Evolutionary conservation across 2,888 invertebrate species (phyloP).

Genomic region (Cordilura impudica): DNA sequence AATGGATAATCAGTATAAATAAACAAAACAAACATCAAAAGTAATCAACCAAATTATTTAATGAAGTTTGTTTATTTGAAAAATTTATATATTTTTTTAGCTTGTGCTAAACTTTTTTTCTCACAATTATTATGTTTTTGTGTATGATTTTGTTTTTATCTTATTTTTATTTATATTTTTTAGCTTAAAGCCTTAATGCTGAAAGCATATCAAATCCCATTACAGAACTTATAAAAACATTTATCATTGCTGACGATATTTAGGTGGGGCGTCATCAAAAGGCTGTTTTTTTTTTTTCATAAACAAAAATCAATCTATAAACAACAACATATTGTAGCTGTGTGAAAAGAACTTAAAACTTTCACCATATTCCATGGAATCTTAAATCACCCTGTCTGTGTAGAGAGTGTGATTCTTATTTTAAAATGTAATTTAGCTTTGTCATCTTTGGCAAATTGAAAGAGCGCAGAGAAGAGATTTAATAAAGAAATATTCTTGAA

Average conservation of each 20-base stretch:
- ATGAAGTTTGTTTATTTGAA: too few species aligned
- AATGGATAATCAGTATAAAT: background rate
- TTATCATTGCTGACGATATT: slow-evolving; percentile 11
- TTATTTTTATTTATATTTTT: slow-evolving; percentile 13
- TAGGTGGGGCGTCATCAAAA: slow-evolving; percentile 13
- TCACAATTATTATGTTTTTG: slow-evolving; percentile 10
- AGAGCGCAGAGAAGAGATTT: background rate
- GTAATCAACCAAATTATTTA: too few species aligned
- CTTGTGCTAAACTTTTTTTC: slow-evolving; percentile 5
- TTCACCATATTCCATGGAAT: slow-evolving; percentile 54
- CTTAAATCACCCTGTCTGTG: slow-evolving; percentile 41
- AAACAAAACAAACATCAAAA: too few species aligned
- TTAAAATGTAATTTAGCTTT: slow-evolving; percentile 32
- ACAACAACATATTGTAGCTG: slow-evolving; percentile 3
- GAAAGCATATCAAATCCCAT: slow-evolving; percentile 9
- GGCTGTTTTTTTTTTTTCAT: background rate
- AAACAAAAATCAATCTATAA: background rate
- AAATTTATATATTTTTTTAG: too few species aligned
- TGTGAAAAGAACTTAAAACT: slow-evolving; percentile 37
- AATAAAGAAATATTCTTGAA: slow-evolving; percentile 38
- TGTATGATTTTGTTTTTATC: too few species aligned
- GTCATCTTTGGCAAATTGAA: slow-evolving; percentile 36
- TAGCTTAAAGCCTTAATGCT: background rate
- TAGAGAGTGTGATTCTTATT: background rate
- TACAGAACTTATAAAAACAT: slow-evolving; percentile 14